These are phyloP conservation scores for Garrulus glandarius DNA, from an alignment of 2,797 vertebrate genomes.

Conservation along the genomic window DNA sequence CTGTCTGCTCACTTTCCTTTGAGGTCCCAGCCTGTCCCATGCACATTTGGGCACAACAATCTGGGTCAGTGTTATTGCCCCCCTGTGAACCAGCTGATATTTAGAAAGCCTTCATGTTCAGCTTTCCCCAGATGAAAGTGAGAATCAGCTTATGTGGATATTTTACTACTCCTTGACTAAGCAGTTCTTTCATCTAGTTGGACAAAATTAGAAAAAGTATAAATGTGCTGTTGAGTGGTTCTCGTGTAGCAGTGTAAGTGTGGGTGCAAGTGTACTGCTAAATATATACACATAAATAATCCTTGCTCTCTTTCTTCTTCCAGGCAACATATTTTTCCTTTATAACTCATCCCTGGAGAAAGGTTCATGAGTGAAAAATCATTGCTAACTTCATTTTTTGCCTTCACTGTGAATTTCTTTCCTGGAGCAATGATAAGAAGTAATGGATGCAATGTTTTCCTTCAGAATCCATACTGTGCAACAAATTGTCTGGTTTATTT, in stretches of 20 bases:
- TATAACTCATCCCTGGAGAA: constrained; percentile 56
- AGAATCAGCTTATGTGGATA: not conserved
- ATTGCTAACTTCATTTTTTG: constrained; percentile 62
- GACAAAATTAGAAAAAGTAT: not conserved
- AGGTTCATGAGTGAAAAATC: constrained; percentile 59
- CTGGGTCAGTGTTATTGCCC: not conserved
- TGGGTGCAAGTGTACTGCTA: not conserved
- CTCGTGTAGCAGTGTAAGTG: not conserved
- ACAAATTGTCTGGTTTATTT: constrained; percentile 48
- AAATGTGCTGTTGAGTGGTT: not conserved
- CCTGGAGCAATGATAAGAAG: constrained; percentile 61
- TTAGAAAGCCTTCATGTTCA: not conserved
- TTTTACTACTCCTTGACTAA: not conserved
- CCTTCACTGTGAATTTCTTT: constrained; percentile 51
- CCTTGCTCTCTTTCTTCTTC: not conserved
- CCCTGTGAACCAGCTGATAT: not conserved
- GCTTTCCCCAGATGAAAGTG: not conserved
- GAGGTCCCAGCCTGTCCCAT: not conserved
- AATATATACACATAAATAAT: constrained; percentile 13
- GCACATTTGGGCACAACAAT: not conserved
- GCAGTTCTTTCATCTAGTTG: not conserved
- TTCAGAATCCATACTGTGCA: not conserved
- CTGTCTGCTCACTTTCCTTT: not conserved
- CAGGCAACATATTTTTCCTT: constrained; percentile 25
- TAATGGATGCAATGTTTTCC: constrained; percentile 28